Evolutionary conservation across 2,888 invertebrate species (phyloP).

Genomic region (Stenolophus ochropezus): DNA sequence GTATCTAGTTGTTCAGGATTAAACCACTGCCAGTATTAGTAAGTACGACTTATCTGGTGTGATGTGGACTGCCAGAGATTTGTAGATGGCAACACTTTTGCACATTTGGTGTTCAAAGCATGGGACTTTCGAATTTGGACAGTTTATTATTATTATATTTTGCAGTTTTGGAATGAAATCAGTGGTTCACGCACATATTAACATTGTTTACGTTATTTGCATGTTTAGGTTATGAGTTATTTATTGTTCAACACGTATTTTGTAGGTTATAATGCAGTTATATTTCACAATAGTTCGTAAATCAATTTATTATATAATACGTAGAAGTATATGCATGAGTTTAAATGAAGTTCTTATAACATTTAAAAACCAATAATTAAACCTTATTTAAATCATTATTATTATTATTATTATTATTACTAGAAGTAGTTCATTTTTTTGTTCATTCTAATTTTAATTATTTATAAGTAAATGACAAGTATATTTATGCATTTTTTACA

Average conservation of each 20-base stretch:
- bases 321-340: background rate
- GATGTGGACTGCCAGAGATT: constrained; percentile 65
- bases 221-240: background rate
- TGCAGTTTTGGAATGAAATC: background rate
- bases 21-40: constrained; percentile 98
- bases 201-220: background rate
- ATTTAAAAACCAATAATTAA: background rate
- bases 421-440: background rate
- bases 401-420: background rate
- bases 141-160: background rate
- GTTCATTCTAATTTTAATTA: background rate
- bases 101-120: constrained; percentile 23
- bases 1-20: constrained; percentile 97
- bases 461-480: background rate
- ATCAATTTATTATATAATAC: background rate
- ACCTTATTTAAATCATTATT: background rate
- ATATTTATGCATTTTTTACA: too few species aligned
- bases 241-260: background rate
- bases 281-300: constrained; percentile 9
- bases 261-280: constrained; percentile 20
- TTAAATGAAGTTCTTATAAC: background rate
- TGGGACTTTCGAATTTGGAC: background rate
- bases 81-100: constrained; percentile 51
- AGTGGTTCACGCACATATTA: background rate
- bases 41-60: constrained; percentile 83